Evolutionary conservation across 2,888 invertebrate genomes (phyloP), one percentile per base, ranked within the genome.

Genomic region (Brachyopa scutellaris): DNA sequence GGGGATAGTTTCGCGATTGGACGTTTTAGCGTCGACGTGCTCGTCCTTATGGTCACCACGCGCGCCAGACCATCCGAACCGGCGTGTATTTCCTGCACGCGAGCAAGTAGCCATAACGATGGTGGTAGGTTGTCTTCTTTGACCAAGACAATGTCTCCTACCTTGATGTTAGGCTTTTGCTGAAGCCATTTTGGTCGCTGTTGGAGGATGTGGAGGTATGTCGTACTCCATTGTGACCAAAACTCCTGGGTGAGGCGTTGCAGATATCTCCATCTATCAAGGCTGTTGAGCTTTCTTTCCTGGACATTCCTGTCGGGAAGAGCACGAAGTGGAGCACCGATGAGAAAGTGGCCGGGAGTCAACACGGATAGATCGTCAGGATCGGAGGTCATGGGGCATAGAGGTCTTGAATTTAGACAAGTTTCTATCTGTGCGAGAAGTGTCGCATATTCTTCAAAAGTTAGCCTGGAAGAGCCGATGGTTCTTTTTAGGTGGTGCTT

Each of bases 181-280:
- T 76, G 17, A 1, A 45, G 31, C 76, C 61, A 66, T 61, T 76
- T 76, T 9, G 76, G 66, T 1, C 66, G 76, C 8, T 67, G 72
- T 15, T 79, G 72, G 9, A 73, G 36, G 11, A 66, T 53, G 15
- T 78, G 62, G 8, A 62, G 42, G 40, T 55, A 70, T 9, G 57
- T 66, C 6, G 55, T 42, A 17, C 72, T 66, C 73, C 74, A 69
- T 8, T 69, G 31, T 23, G n/a, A n/a, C n/a, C n/a, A n/a, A n/a
- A n/a, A n/a, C 74, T 69, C 45, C 40, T 69, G 73, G 0, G 19
- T 29, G 5, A 79, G 38, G 17, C 53, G 55, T 38, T 79, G 67
- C 1, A 47, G 1, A 11, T 47, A 26, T 23, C 11, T 23, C 26
- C 47, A 47, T 23, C 8, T 4, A 23, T 47, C 26, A 9, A 26